Base-by-base conservation (phyloP, 2,113 vertebrate species). In the Paedocypris sp. region DNA sequence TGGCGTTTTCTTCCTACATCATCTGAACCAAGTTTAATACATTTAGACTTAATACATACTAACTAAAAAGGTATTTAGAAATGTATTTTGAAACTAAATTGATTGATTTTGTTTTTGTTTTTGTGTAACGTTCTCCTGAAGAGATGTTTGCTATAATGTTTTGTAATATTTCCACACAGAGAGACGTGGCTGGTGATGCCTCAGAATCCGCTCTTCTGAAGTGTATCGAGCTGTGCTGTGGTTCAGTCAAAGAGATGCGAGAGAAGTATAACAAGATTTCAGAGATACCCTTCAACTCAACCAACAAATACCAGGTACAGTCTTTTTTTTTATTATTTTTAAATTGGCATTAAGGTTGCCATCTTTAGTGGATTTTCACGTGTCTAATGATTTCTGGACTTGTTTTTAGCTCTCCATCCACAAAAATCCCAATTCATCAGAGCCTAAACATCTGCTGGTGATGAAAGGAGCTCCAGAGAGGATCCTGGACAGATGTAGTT, bases 221-320 rank as follows among this genome's bases (percentile, higher is more conserved):
- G 67, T 97, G 93, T 60, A 95, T 97, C 0, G 87, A 94, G 73
- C 78, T 97, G 6, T 95, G 91, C 47, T 95, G 90, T 3, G 93
- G 93, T 11, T 91, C 90, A 0, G 93, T 97, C 28, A 77, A 80
- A 48, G 88, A 86, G 12, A 93, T 94, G 84, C 82, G 93, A 29
- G 87, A 89, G 0, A 86, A 84, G 61, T 88, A 72, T 51, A 74
- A 73, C 52, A 94, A 97, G 70, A 86, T 94, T 43, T 61, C 87
- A 0, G 93, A 97, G 73, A 96, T 96, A 53, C 93, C 93, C 0
- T 96, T 96, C 80, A 96, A 96, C 79, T 96, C 93, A 7, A 94
- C 92, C 69, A 96, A 95, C 75, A 97, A 97, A 62, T 97, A 93
- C 78, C 93, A 97, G 91, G 93, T 93, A 62, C 19, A 3, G 5